Evolutionary conservation across 2,888 invertebrate genomes (phyloP).

Genomic region (Furcula furcula): DNA sequence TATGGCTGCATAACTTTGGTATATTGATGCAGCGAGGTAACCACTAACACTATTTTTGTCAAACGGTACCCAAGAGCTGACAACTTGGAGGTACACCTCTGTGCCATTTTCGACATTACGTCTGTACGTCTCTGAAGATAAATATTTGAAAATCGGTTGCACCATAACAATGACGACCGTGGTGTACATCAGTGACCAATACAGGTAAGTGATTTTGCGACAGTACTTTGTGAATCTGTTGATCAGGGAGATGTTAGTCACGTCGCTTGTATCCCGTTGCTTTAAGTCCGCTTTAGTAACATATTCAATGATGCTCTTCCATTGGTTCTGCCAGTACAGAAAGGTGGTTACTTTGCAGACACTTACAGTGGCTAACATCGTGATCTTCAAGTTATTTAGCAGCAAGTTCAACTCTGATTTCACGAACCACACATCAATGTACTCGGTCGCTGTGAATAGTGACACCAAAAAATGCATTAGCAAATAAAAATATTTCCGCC

Average conservation of each 20-base stretch:
- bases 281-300: slow-evolving; percentile 53
- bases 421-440: slow-evolving; percentile 64
- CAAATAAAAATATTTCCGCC: slow-evolving; percentile 46
- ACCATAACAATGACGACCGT: slow-evolving; percentile 55
- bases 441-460: slow-evolving; percentile 58
- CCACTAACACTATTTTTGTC: slow-evolving; percentile 51
- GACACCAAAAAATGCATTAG: slow-evolving; percentile 53
- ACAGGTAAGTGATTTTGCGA: slow-evolving; percentile 58
- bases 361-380: slow-evolving; percentile 61
- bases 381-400: slow-evolving; percentile 64
- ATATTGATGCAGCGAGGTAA: slow-evolving; percentile 48
- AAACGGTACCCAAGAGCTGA: slow-evolving; percentile 71
- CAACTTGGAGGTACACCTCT: slow-evolving; percentile 53
- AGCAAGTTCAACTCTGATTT: slow-evolving; percentile 57
- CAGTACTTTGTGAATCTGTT: slow-evolving; percentile 51
- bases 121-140: slow-evolving; percentile 46
- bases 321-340: slow-evolving; percentile 53
- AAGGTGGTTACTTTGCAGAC: slow-evolving; percentile 58
- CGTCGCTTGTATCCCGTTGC: slow-evolving; percentile 38
- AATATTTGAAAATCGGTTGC: slow-evolving; percentile 56
- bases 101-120: slow-evolving; percentile 50
- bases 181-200: slow-evolving; percentile 63
- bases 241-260: slow-evolving; percentile 39
- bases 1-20: slow-evolving; percentile 60
- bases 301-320: slow-evolving; percentile 59